Base-by-base conservation (phyloP, 2,797 vertebrate genomes). In the Melopsittacus undulatus region DNA sequence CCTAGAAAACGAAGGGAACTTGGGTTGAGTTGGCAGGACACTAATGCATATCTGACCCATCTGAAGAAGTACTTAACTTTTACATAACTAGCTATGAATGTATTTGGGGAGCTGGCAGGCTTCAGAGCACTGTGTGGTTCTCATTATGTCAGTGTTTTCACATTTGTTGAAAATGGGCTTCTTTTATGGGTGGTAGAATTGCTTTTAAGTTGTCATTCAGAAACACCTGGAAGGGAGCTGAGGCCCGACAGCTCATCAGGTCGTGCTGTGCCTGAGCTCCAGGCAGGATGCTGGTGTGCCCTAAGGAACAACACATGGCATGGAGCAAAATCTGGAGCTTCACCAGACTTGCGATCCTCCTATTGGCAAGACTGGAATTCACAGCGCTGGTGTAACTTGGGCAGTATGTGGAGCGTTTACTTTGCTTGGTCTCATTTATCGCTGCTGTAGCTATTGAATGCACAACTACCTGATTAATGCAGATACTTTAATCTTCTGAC, bases 41-140 rank as follows among this genome's bases (percentile, higher is more conserved):
- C 56, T 70, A 74, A 77, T 86, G 80, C 17, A 2, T 80, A 66
- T 75, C 72, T 95, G 78, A n/a, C 52, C 1, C 0, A 30, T 81
- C 89, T 97, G 95, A 95, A 94, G 83, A 94, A 95, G 23, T 91
- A 52, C 72, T 94, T 96, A 87, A 78, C 48, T 94, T 96, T 86
- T 92, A n/a, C 83, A 57, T 77, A 88, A 79, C 91, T 91, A 66
- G 82, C 66, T 91, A 32, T 8, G 70, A 74, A 59, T 79, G n/a
- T 19, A 59, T 86, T 68, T 64, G 79, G 77, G 85, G 83, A 77
- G 43, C 63, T 77, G 92, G 90, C 85, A 82, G 48, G 67, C 86
- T 89, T 80, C 43, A 76, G 30, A 40, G 63, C 30, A 21, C 51
- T 14, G 40, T 59, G 43, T 94, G 94, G 43, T 94, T 95, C 94